Evolutionary conservation across 1,140 invertebrate genomes (phyloP).

Genomic region (Calephelis virginiensis): DNA sequence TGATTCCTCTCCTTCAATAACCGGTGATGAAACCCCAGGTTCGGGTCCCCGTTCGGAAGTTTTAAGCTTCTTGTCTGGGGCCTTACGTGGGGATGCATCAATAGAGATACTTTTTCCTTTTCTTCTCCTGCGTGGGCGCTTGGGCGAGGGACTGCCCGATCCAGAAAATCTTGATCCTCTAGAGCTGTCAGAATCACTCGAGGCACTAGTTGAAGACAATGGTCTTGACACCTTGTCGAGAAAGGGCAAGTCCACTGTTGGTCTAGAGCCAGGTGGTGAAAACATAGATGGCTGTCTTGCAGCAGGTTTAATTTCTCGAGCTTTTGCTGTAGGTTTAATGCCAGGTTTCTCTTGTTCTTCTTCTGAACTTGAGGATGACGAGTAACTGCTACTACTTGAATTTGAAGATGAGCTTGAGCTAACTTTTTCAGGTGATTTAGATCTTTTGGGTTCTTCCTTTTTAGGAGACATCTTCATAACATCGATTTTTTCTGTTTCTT

Average conservation of each 20-base stretch:
- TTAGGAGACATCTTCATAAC: conserved; percentile 53
- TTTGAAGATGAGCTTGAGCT: conserved; percentile 74
- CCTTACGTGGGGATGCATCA: conserved; percentile 79
- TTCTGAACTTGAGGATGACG: conserved; percentile 76
- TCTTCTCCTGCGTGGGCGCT: conserved; percentile 59
- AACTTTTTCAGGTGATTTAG: conserved; percentile 53
- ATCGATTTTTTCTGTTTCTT: conserved; percentile 60
- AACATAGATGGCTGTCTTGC: conserved; percentile 64
- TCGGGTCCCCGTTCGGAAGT: conserved; percentile 89
- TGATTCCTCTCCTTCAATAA: conserved; percentile 87
- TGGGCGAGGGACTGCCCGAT: conserved; percentile 60
- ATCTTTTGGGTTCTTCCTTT: conserved; percentile 65
- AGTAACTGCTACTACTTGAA: conserved; percentile 69
- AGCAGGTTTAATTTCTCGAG: conserved; percentile 62
- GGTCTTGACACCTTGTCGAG: conserved; percentile 80
- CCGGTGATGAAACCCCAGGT: conserved; percentile 85
- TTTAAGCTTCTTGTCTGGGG: conserved; percentile 91
- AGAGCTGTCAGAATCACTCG: conserved; percentile 74
- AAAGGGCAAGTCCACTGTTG: conserved; percentile 80
- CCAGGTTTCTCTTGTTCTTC: conserved; percentile 70
- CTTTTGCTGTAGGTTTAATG: conserved; percentile 64
- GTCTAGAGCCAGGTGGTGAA: conserved; percentile 68
- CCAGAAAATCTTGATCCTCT: conserved; percentile 62
- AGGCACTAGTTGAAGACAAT: conserved; percentile 76
- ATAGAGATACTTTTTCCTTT: conserved; percentile 60